phyloP scores from a whole-genome alignment of 2,888 invertebrate genomes.

The Athrips mouffetella region DNA sequence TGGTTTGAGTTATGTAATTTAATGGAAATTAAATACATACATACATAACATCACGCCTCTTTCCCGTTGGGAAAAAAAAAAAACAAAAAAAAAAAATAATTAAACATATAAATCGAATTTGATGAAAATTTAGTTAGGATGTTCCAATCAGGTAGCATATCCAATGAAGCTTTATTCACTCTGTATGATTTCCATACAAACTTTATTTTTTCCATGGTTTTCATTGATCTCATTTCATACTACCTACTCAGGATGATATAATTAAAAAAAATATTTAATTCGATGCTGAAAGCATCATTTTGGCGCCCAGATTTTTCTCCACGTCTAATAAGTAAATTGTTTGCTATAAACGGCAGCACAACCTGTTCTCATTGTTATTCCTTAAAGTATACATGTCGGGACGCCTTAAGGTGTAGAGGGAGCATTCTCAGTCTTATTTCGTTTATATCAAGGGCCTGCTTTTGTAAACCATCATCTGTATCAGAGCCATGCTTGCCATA shows the following conservation, averaged over 20 bases:
- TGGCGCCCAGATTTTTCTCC: slow-evolving; percentile 45
- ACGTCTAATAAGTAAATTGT: slow-evolving; percentile 72
- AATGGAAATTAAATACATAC: no score
- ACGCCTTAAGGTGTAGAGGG: slow-evolving; percentile 25
- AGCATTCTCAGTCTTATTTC: not conserved
- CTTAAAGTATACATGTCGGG: slow-evolving; percentile 36
- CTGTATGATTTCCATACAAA: no score
- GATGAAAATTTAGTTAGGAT: not conserved
- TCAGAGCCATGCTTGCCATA: not conserved
- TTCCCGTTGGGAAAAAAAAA: no score
- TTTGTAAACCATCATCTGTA: not conserved
- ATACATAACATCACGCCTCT: no score
- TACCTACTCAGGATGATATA: no score
- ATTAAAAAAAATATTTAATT: no score
- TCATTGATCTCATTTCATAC: no score
- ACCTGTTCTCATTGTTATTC: slow-evolving; percentile 65
- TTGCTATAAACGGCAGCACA: slow-evolving; percentile 53
- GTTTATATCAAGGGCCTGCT: not conserved
- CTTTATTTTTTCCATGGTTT: no score
- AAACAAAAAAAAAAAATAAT: no score
- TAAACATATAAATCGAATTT: no score
- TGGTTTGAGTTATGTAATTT: no score
- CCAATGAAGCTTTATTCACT: no score
- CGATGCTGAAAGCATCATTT: slow-evolving; percentile 37
- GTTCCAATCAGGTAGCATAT: not conserved